Evolutionary conservation across 2,888 invertebrate genomes (phyloP).

Genomic region (Eilema depressum): DNA sequence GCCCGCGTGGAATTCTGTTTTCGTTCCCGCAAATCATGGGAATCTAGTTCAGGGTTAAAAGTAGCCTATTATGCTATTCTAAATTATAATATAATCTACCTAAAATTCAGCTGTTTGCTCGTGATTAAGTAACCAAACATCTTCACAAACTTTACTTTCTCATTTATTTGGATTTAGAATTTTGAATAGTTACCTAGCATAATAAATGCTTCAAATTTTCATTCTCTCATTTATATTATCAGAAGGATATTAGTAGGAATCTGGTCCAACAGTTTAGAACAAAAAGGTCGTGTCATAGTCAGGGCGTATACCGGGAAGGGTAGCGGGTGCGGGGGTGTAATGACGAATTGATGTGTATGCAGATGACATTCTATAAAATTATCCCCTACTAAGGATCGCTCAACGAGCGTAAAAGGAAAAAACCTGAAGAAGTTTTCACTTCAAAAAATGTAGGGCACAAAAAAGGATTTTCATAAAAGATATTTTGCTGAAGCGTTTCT

Average conservation of each 20-base stretch:
- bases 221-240: too few species aligned
- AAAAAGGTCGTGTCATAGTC: neutral
- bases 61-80: too few species aligned
- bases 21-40: too few species aligned
- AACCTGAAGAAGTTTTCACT: neutral
- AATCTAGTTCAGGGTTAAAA: too few species aligned
- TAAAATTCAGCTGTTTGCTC: too few species aligned
- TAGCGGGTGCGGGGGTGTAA: neutral
- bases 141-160: too few species aligned
- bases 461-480: neutral
- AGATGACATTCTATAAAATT: slow-evolving; percentile 2
- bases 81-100: too few species aligned
- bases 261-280: neutral
- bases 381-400: slow-evolving; percentile 1
- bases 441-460: neutral
- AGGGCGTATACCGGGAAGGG: neutral
- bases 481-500: neutral
- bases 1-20: too few species aligned
- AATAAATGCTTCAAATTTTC: too few species aligned
- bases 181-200: too few species aligned
- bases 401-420: neutral
- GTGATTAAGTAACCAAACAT: too few species aligned
- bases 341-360: neutral
- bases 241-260: neutral
- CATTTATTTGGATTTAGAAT: too few species aligned